phyloP scores from a whole-genome alignment of 2,113 vertebrate genomes.

The Oplegnathus fasciatus region DNA sequence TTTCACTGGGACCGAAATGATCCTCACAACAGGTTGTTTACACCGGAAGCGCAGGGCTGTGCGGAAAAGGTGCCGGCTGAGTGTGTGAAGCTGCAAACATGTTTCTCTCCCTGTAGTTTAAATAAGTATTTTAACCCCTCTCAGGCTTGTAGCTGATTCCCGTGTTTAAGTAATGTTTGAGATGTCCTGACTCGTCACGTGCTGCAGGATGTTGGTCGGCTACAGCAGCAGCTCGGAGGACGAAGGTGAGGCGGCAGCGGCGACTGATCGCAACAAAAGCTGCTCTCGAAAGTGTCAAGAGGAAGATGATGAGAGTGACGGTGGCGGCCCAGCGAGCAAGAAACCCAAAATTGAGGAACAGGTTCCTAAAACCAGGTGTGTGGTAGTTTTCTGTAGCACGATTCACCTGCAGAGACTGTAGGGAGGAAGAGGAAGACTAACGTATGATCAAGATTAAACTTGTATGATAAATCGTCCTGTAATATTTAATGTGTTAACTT shows the following conservation, averaged over 20 bases:
- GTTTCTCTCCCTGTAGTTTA: no score
- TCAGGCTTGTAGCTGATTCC: not conserved
- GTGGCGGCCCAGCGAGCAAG: constrained; percentile 57
- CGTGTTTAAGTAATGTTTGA: fast-evolving
- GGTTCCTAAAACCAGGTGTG: constrained; percentile 61
- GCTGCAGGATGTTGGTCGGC: constrained; percentile 77
- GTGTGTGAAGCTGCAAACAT: not conserved
- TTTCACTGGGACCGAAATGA: constrained; percentile 56
- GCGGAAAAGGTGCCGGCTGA: not conserved
- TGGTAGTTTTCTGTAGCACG: not conserved
- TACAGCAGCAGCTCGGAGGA: constrained; percentile 87
- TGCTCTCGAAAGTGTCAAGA: constrained; percentile 1
- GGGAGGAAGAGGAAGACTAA: not conserved
- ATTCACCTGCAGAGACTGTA: not conserved
- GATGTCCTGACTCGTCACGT: not conserved
- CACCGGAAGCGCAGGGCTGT: constrained; percentile 31
- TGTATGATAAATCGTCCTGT: not conserved
- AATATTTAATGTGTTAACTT: not conserved
- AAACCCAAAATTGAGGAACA: constrained; percentile 56
- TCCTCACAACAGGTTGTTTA: constrained; percentile 64
- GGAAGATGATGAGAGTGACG: not conserved
- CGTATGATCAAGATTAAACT: not conserved
- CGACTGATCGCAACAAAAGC: not conserved
- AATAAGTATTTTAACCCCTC: not conserved
- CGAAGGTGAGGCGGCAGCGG: constrained; percentile 49